These are phyloP conservation scores for Parapristionchus giblindavisi DNA, from an alignment of 2,888 invertebrate species.

Conservation along the genomic window DNA sequence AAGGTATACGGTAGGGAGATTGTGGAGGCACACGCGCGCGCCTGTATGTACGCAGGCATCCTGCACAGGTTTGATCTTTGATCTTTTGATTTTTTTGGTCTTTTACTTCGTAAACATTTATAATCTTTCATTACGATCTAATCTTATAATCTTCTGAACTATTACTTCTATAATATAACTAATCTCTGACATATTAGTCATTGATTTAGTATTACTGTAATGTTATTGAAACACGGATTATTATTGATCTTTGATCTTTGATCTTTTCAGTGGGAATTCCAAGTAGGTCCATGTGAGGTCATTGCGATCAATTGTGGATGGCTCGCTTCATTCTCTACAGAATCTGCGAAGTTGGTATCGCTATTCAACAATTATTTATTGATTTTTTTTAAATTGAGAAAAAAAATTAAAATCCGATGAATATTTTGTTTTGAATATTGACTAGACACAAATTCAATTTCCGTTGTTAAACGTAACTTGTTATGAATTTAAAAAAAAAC, in stretches of 20 bases:
- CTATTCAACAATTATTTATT: background rate
- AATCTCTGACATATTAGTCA: too few relatives aligned
- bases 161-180: too few relatives aligned
- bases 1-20: constrained; percentile 93
- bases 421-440: background rate
- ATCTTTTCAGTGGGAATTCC: constrained; percentile 68
- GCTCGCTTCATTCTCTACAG: constrained; percentile 72
- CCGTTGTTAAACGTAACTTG: background rate
- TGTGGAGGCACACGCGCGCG: constrained; percentile 90
- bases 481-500: too few relatives aligned
- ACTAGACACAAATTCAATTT: background rate
- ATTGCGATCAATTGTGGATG: constrained; percentile 73
- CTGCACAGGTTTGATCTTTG: too few relatives aligned
- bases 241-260: too few relatives aligned
- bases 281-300: constrained; percentile 73
- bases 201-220: too few relatives aligned
- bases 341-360: constrained; percentile 66
- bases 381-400: background rate
- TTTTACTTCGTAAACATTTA: too few relatives aligned
- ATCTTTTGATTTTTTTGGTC: too few relatives aligned
- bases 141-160: too few relatives aligned
- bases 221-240: too few relatives aligned
- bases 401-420: background rate
- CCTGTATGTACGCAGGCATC: constrained; percentile 85
- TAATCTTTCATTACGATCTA: too few relatives aligned